phyloP scores from a whole-genome alignment of 2,797 vertebrate species.

The Sebastes dallii region DNA sequence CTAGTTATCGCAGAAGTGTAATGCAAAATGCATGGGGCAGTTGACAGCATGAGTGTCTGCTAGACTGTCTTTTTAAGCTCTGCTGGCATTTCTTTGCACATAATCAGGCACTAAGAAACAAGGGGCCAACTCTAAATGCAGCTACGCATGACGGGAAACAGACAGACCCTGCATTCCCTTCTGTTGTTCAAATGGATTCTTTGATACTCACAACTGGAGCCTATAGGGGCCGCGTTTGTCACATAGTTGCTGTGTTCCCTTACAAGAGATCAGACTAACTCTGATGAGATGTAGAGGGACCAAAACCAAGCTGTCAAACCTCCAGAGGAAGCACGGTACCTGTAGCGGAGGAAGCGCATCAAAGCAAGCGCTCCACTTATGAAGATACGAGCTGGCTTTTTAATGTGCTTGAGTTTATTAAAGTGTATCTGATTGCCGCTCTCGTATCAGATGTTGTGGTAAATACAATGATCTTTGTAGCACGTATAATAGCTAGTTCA shows the following conservation, averaged over 20 bases:
- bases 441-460: neutral
- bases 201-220: conserved; percentile 26
- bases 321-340: conserved; percentile 35
- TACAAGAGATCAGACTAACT: conserved; percentile 27
- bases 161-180: neutral
- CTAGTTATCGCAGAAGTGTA: conserved; percentile 20
- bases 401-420: conserved; percentile 10
- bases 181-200: conserved; percentile 42
- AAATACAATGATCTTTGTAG: neutral
- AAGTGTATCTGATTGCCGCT: conserved; percentile 5
- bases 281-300: conserved; percentile 27
- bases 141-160: conserved; percentile 15
- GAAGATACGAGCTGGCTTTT: conserved; percentile 20
- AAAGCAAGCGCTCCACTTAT: conserved; percentile 35
- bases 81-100: conserved; percentile 8
- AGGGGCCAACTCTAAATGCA: conserved; percentile 11
- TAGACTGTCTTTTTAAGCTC: neutral
- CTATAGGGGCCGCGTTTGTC: conserved; percentile 40
- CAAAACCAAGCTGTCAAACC: conserved; percentile 29
- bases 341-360: conserved; percentile 11
- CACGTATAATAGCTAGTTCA: neutral
- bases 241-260: conserved; percentile 33
- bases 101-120: conserved; percentile 27
- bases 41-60: neutral
- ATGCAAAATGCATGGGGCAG: conserved; percentile 26